Evolutionary conservation across 2,113 vertebrate species (phyloP).

Genomic region (Carlito syrichta): DNA sequence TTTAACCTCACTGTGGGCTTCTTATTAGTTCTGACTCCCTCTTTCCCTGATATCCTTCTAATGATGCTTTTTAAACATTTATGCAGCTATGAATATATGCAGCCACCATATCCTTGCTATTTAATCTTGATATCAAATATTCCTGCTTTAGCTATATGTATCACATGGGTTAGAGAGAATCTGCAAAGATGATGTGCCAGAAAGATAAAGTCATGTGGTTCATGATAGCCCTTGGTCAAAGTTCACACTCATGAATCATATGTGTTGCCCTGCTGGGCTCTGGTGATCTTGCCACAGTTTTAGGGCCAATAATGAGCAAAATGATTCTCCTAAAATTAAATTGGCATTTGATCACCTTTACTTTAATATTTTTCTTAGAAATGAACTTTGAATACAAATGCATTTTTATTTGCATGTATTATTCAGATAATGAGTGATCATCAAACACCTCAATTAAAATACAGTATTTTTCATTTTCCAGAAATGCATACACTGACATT

Average conservation of each 20-base stretch:
- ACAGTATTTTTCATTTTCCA: constrained; percentile 69
- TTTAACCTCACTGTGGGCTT: not conserved
- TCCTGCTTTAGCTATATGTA: not conserved
- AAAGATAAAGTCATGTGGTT: constrained; percentile 1
- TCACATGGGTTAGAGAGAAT: not conserved
- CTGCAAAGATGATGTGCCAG: not conserved
- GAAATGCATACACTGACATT: constrained; percentile 72
- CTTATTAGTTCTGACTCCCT: not conserved
- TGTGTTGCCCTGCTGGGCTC: not conserved
- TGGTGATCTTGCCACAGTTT: constrained; percentile 9
- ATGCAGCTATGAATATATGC: not conserved
- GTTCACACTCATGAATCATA: not conserved
- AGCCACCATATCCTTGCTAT: not conserved
- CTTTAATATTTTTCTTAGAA: constrained; percentile 75
- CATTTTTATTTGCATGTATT: constrained; percentile 74
- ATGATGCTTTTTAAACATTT: not conserved
- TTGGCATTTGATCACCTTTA: constrained; percentile 69
- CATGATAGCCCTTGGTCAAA: not conserved
- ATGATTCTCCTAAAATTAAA: constrained; percentile 60
- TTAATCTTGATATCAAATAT: not conserved
- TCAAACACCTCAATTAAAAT: constrained; percentile 74
- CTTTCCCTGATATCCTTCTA: not conserved
- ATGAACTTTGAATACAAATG: constrained; percentile 72
- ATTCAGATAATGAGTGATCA: constrained; percentile 74
- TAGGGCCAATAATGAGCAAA: constrained; percentile 54